Percentiles rank a stretch among this genome's conserved stretches.
These are phyloP conservation scores for Apistogramma diplotaenia DNA, from an alignment of 2,113 vertebrate genomes.

Conservation along the genomic window DNA sequence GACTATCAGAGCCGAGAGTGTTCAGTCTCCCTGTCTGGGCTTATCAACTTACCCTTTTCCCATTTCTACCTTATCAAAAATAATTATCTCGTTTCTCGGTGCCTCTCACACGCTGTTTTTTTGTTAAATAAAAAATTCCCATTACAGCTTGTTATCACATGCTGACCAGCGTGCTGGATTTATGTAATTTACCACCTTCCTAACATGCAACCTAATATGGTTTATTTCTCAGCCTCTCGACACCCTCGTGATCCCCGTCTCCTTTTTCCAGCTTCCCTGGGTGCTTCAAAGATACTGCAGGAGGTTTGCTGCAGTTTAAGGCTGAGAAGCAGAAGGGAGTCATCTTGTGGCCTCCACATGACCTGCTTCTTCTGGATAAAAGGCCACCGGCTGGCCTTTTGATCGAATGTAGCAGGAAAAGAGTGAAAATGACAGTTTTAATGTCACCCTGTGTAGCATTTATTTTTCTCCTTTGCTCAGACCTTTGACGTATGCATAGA, in stretches of 20 bases:
- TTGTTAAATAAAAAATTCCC: neutral
- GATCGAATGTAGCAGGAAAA: neutral
- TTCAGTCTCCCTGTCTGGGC: slow-evolving; percentile 42
- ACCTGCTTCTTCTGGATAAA: slow-evolving; percentile 11
- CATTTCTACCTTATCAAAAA: slow-evolving; percentile 68
- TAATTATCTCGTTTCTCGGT: slow-evolving; percentile 70
- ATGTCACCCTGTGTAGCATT: neutral
- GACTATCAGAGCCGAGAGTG: slow-evolving; percentile 43
- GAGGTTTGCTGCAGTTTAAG: slow-evolving; percentile 28
- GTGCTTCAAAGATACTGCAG: slow-evolving; percentile 15
- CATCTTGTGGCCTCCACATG: neutral
- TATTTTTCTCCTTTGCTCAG: neutral
- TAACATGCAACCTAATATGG: slow-evolving; percentile 39
- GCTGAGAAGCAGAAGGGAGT: neutral
- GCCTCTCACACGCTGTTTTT: neutral
- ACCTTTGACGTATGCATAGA: neutral
- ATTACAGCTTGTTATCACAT: slow-evolving; percentile 58
- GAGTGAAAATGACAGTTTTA: neutral
- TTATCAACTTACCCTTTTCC: slow-evolving; percentile 69
- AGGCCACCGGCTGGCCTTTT: slow-evolving; percentile 10
- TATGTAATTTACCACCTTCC: slow-evolving; percentile 57
- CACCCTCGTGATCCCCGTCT: slow-evolving; percentile 9
- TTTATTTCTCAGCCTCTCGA: slow-evolving; percentile 58
- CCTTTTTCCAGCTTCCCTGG: slow-evolving; percentile 12
- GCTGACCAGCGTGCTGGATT: slow-evolving; percentile 50